Evolutionary conservation across 2,113 vertebrate species (phyloP), one percentile per base, ranked within the genome.

Genomic region (Labeo rohita): DNA sequence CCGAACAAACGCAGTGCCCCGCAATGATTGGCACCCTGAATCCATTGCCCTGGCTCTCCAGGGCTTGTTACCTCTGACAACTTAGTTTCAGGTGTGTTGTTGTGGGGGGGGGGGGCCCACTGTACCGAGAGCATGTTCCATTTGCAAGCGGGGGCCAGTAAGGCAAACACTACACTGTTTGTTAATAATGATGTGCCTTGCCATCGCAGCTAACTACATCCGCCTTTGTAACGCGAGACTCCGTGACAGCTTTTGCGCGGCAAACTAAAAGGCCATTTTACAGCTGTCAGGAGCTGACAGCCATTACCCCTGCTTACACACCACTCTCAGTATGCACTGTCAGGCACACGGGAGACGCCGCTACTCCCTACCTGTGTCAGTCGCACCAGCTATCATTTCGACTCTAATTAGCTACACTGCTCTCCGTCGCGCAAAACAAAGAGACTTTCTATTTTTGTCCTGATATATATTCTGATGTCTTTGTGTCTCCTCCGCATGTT

Each of bases 231-330:
- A 83, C 94, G 95, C 94, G 94, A 95, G 95, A 96, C 95, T 95
- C 95, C 92, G 94, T 96, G 96, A 97, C 96, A 97, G 96, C 95
- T 84, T 87, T 95, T 92, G 94, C 94, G 91, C 93, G 93, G 93
- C 94, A 94, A 97, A 97, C 96, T 97, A 98, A 98, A 97, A 96
- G 96, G 96, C 96, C 97, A 97, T 98, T 99, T 89, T 98, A 97
- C 96, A 97, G 96, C 96, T 98, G 97, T 97, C 96, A 97, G 94
- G 94, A 92, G 94, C 94, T 97, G 97, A 97, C 97, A 98, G 96
- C 96, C 96, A 97, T 97, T 97, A 97, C 96, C 96, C 95, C 95
- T 95, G 95, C 96, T 97, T 98, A 85, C 97, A 97, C 97, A 97
- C 96, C 95, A 94, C 95, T 97, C 96, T 97, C 96, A 96, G 95